Evolutionary conservation across 2,113 vertebrate species (phyloP), one percentile per base, ranked within the genome.

Genomic region (Lepus timidus): DNA sequence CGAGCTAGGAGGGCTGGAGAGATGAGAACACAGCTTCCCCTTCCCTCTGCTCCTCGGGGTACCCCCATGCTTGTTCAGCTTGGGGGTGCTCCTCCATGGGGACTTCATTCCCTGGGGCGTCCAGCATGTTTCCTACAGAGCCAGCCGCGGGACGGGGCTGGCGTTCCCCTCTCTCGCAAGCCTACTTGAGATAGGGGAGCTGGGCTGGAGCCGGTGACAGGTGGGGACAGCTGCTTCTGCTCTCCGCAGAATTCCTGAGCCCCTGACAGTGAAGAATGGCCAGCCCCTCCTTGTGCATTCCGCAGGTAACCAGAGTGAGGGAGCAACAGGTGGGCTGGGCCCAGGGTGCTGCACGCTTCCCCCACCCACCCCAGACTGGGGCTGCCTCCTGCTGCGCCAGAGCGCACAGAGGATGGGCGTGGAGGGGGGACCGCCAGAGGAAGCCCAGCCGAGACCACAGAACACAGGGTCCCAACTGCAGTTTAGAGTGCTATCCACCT

Each of bases 191-290:
- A 95, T 92, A 44, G 29, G 51, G 62, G n/a, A 76, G 17, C 52
- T 71, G 64, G 71, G 44, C 76, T 95, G 58, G 31, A 70, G 71
- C 84, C 71, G 84, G 36, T 86, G 90, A 94, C 71, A 93, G 83
- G 81, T 93, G 68, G 85, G 62, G 58, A 93, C 73, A 79, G 70
- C 58, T 95, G 88, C 81, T 95, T n/a, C 64, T 93, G 51, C 87
- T 64, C 17, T 92, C 4, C 67, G 67, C 55, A 3, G 44, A 90
- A 92, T 95, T 92, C 92, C 74, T 82, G 19, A 92, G 58, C 52
- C 27, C 23, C 71, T 82, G 88, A 75, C 73, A 92, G 81, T 94
- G 95, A 97, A 85, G 78, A 62, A 97, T 88, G 68, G 36, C 49
- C 29, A 3, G 25, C 5, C 31, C 9, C 71, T 95, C 74, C 91